A percentile compares a stretch with the other conserved stretches of the same genome.
These are phyloP conservation scores for Hipposideros armiger DNA, from an alignment of 2,113 vertebrate species.

Conservation along the genomic window DNA sequence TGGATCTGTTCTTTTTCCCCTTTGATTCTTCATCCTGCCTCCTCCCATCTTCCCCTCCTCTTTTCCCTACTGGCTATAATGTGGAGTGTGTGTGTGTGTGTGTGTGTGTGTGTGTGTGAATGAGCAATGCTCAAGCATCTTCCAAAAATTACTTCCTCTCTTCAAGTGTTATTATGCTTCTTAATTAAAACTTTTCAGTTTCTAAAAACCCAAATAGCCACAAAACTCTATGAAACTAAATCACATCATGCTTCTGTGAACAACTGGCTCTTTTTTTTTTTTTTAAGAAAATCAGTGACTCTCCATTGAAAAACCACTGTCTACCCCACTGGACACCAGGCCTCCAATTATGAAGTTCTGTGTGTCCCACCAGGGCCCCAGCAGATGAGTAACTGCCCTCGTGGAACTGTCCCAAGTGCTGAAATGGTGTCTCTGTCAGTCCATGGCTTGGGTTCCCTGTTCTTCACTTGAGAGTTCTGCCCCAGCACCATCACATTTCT, in stretches of 20 bases:
- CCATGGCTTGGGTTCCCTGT: background rate
- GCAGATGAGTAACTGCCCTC: accelerated
- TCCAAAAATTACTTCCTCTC: background rate
- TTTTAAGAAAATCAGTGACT: background rate
- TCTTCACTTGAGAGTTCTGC: background rate
- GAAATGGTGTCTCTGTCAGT: background rate
- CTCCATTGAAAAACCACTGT: background rate
- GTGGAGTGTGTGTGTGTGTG: too few relatives aligned
- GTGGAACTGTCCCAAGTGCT: slow-evolving; percentile 74
- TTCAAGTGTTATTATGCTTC: background rate
- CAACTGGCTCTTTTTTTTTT: background rate
- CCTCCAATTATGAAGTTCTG: background rate
- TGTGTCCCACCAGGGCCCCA: accelerated
- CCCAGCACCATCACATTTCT: background rate
- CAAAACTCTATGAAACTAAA: background rate
- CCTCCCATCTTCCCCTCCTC: background rate
- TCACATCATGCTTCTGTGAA: background rate
- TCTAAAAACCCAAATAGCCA: slow-evolving; percentile 18
- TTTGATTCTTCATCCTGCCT: background rate
- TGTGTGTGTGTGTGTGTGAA: background rate
- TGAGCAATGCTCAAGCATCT: background rate
- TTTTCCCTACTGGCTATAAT: background rate
- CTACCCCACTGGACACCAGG: background rate
- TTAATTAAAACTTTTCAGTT: background rate
- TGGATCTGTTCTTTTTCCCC: background rate